Percentiles rank a stretch among this genome's conserved stretches.
Evolutionary conservation across 2,113 vertebrate species (phyloP).

Genomic region (Scomber japonicus): DNA sequence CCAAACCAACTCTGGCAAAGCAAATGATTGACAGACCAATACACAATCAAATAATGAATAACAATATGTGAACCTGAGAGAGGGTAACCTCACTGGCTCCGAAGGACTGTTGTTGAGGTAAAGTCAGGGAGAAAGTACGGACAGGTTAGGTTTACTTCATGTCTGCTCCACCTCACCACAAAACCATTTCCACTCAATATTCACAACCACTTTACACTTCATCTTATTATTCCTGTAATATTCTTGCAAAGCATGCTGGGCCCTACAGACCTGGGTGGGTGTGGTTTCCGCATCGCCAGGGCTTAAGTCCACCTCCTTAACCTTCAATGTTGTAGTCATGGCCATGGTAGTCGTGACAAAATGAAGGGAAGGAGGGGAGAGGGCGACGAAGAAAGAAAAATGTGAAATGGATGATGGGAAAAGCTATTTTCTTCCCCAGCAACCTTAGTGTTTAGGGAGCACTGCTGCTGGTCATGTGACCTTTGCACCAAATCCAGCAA

Average conservation of each 20-base stretch:
- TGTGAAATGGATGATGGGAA: slow-evolving; percentile 88
- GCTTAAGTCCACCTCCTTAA: slow-evolving; percentile 84
- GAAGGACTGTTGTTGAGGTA: slow-evolving; percentile 53
- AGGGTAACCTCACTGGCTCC: slow-evolving; percentile 60
- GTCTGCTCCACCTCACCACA: background rate
- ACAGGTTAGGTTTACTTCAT: slow-evolving; percentile 55
- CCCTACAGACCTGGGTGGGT: slow-evolving; percentile 88
- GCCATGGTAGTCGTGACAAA: slow-evolving; percentile 82
- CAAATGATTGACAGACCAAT: slow-evolving; percentile 54
- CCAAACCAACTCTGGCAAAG: slow-evolving; percentile 28
- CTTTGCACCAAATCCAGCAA: slow-evolving; percentile 21
- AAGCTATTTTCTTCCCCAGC: slow-evolving; percentile 63
- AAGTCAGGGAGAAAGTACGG: slow-evolving; percentile 50
- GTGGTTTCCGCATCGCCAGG: slow-evolving; percentile 70
- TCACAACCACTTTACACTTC: no score
- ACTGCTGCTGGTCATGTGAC: slow-evolving; percentile 38
- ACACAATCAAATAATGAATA: slow-evolving; percentile 56
- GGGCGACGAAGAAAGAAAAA: slow-evolving; percentile 65
- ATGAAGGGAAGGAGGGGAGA: slow-evolving; percentile 49
- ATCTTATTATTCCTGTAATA: background rate
- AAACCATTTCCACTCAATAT: background rate
- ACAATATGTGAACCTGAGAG: slow-evolving; percentile 67
- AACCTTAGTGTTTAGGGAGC: slow-evolving; percentile 17
- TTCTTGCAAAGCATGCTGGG: slow-evolving; percentile 66
- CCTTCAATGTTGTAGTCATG: slow-evolving; percentile 79